These are phyloP conservation scores for Clitarchus hookeri DNA, from an alignment of 2,888 invertebrate genomes.

Conservation along the genomic window DNA sequence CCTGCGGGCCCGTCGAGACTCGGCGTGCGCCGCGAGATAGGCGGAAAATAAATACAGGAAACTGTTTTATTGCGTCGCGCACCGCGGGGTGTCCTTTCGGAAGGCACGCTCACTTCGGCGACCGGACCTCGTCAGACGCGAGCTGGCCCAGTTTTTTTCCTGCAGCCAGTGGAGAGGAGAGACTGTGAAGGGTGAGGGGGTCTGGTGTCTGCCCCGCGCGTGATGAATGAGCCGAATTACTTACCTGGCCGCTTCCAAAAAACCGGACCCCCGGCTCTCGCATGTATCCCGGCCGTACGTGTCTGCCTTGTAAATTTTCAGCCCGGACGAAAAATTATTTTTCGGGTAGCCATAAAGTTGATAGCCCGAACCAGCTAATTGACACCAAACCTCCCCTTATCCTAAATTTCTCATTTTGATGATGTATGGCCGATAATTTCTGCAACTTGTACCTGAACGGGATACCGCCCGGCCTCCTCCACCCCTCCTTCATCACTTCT, in stretches of 20 bases:
- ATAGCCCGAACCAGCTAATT: not conserved
- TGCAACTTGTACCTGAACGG: not conserved
- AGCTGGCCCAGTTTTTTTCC: not conserved
- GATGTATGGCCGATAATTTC: slow-evolving; percentile 7
- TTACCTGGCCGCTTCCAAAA: slow-evolving; percentile 8
- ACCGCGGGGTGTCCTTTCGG: not conserved
- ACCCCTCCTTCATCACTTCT: not conserved
- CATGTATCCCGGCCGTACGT: not conserved
- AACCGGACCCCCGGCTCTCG: not conserved
- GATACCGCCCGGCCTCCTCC: not conserved
- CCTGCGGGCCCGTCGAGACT: no score
- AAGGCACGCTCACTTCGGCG: not conserved
- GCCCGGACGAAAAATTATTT: not conserved
- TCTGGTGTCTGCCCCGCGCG: not conserved
- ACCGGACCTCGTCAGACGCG: not conserved
- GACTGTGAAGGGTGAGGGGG: not conserved
- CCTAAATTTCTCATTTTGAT: not conserved
- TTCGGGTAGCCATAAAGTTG: not conserved
- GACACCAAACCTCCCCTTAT: not conserved
- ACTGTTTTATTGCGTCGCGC: not conserved
- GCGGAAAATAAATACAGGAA: not conserved
- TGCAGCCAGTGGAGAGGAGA: not conserved
- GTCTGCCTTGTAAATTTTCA: slow-evolving; percentile 6
- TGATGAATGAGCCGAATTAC: slow-evolving; percentile 9
- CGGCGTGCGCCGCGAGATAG: not conserved